Base-by-base conservation (phyloP, 2,113 vertebrate genomes). In the Lates calcarifer region DNA sequence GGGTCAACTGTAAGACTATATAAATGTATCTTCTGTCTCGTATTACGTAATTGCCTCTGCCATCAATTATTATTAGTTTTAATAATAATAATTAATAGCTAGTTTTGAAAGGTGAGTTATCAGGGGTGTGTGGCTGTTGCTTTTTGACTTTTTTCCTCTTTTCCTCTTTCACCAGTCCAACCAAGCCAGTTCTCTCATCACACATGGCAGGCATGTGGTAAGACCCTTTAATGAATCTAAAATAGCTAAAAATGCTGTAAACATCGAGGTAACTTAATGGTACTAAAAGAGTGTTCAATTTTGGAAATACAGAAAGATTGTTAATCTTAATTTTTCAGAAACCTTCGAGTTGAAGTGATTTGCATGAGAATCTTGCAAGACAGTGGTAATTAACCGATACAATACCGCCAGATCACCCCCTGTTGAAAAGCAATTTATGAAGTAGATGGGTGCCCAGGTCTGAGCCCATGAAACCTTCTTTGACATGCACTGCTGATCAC, bases 351-450 rank as follows among this genome's bases (percentile, higher is more conserved):
- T 75, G 13, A 33, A 74, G 63, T 51, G 22, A 24, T 67, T 74
- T 58, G 20, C 55, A 15, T 60, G 56, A 41, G 14, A 11, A 61
- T 61, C 53, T 62, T 24, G 9, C 51, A 49, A 45, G 41, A 24
- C 18, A 33, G 79, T 14, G 4, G 53, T 64, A 22, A 69, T 70
- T 57, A 70, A 39, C 33, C 0, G 24, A 41, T 60, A 57, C 65
- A 41, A 55, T 65, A 55, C 15, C 35, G 49, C n/a, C 6, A 20
- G 60, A 66, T 66, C 58, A 24, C n/a, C 58, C 37, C 22, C 10
- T 58, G 55, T 35, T 67, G 18, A 64, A 85, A 72, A 76, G 61
- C 66, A 56, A 73, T 77, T 72, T 61, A 56, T 51, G 31, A 51
- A 63, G 29, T 49, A 29, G 33, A 62, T 39, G 24, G 17, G n/a